Base-by-base conservation (phyloP, 2,113 vertebrate genomes). In the Platichthys stellatus region DNA sequence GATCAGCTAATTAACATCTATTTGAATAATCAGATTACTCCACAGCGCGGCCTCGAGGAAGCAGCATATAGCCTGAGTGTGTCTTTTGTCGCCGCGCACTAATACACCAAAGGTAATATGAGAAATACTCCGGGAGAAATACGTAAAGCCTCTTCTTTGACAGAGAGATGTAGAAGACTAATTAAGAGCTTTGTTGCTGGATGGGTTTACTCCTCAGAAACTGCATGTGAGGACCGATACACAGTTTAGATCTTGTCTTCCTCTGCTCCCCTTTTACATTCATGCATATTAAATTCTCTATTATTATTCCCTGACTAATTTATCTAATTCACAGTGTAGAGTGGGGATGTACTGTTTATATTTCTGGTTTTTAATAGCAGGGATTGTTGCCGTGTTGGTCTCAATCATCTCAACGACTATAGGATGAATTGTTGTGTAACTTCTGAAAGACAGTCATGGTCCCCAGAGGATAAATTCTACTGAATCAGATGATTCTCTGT, bases 21-120 rank as follows among this genome's bases (percentile, higher is more conserved):
- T 92, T 90, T 91, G 90, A 93, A 92, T 92, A 91, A 93, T 91
- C 88, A 70, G 90, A 90, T 91, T 90, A 87, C 65, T 76, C 68
- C 58, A 54, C 65, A 31, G 63, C 68, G 43, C 78, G 78, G 67
- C 54, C 53, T 20, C 17, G 17, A 69, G 53, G 53, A 57, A 24
- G 72, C 57, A 61, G 69, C 71, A 54, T 72, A 53, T 54, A 58
- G 53, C 63, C 13, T 56, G 63, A 61, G 17, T 43, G 24, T 63
- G 61, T 65, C 59, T 74, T 82, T 88, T 86, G 58, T 85, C 63
- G 69, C 65, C 1, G 14, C 14, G 28, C 66, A 35, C 61, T 80
- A 40, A 77, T 76, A 57, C 69, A 76, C 58, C 49, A 54, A 72
- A 77, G 64, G 70, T 66, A 80, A 72, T 65, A 28, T 66, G 24